These are phyloP conservation scores for Dicyrtoma fusca DNA, from an alignment of 2,888 invertebrate species.

Conservation along the genomic window DNA sequence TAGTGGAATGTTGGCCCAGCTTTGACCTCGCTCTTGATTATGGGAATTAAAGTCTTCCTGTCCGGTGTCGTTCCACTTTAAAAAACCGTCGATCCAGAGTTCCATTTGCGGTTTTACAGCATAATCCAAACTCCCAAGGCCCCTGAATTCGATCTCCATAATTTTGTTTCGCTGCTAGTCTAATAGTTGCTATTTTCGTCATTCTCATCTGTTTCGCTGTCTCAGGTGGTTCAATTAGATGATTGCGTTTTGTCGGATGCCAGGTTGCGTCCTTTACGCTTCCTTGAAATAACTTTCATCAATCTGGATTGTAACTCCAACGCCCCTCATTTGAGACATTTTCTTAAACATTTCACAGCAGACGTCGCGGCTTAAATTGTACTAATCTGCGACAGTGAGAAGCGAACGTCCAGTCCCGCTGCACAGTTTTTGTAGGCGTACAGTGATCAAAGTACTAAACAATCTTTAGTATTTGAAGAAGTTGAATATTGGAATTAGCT, in stretches of 20 bases:
- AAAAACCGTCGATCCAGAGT: background rate
- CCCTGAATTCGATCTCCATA: background rate
- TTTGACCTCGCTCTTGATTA: slow-evolving; percentile 10
- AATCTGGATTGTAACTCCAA: background rate
- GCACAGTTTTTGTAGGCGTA: too few species aligned
- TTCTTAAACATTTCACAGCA: background rate
- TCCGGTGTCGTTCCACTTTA: background rate
- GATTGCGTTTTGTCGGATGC: background rate
- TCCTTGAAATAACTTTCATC: background rate
- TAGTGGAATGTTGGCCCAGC: slow-evolving; percentile 13
- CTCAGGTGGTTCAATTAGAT: background rate
- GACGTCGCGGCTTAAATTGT: background rate
- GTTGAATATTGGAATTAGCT: too few species aligned
- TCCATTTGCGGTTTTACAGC: background rate
- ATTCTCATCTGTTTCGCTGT: background rate
- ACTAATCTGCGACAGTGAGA: background rate
- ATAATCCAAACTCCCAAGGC: background rate
- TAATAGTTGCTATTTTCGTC: background rate
- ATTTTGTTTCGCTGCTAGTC: background rate
- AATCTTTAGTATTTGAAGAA: too few species aligned
- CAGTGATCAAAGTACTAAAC: too few species aligned
- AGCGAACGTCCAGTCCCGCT: background rate
- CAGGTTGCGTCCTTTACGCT: background rate
- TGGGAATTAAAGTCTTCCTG: background rate
- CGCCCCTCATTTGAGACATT: background rate